A percentile compares a stretch with the other conserved stretches of the same genome.
Conservation (phyloP, 2,113 vertebrate species). For the Chaetodon auriga region DNA sequence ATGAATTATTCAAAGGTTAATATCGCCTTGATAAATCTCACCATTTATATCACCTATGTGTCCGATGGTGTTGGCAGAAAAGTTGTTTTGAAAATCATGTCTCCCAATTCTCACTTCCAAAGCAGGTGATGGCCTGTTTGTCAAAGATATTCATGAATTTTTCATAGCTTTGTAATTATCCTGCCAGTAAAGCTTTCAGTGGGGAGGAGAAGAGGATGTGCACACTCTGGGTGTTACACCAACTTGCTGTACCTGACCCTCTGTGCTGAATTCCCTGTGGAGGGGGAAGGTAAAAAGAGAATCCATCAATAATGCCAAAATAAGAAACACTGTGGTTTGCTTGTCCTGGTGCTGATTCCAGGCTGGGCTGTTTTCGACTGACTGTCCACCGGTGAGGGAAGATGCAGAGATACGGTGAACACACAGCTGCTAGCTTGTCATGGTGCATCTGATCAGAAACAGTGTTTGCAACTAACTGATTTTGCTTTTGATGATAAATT, state of each 20-base stretch:
- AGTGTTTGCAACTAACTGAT: too few relatives aligned
- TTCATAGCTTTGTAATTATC: neutral
- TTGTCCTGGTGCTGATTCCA: neutral
- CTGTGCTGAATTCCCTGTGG: neutral
- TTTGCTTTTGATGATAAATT: neutral
- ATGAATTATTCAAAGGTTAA: neutral
- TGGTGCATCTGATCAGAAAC: neutral
- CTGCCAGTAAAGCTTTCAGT: neutral
- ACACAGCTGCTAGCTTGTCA: neutral
- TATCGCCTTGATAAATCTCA: neutral
- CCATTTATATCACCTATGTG: neutral
- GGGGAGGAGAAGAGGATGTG: neutral
- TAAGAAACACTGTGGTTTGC: neutral
- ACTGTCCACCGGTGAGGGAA: neutral
- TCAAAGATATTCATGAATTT: neutral
- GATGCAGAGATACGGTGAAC: neutral
- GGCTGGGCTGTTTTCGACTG: neutral
- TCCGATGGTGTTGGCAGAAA: neutral
- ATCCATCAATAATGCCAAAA: neutral
- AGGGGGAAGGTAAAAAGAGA: neutral
- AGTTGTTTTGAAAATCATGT: neutral
- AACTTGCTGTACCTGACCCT: conserved; percentile 1
- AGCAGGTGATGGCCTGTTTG: conserved; percentile 4
- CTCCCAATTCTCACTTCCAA: neutral
- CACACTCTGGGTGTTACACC: neutral